phyloP scores from a whole-genome alignment of 2,797 vertebrate genomes.

The Silurus lanzhouensis region DNA sequence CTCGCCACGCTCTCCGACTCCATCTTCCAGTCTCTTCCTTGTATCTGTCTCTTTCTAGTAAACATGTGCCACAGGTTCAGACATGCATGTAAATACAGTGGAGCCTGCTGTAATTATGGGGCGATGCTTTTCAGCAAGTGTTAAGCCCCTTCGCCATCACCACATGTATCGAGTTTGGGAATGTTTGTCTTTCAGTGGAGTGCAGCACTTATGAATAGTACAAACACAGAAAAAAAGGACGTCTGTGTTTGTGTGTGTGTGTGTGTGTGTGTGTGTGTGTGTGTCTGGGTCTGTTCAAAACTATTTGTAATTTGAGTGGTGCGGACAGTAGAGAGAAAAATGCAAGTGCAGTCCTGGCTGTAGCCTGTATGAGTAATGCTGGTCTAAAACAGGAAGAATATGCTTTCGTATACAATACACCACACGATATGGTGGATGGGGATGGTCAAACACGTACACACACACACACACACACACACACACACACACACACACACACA shows the following conservation, averaged over 20 bases:
- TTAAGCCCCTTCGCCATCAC: background rate
- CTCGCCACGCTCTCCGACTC: background rate
- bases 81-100: conserved; percentile 18
- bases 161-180: background rate
- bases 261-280: background rate
- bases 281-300: conserved; percentile 12
- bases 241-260: background rate
- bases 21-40: background rate
- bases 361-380: background rate
- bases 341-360: background rate
- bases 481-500: too few relatives aligned
- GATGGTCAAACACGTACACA: background rate
- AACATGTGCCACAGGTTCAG: conserved; percentile 19
- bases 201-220: conserved; percentile 2
- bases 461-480: background rate
- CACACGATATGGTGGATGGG: background rate
- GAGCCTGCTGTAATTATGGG: conserved; percentile 8
- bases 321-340: background rate
- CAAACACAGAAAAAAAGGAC: background rate
- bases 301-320: background rate
- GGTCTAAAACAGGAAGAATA: background rate
- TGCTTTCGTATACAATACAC: background rate
- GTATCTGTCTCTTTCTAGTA: background rate
- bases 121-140: conserved; percentile 5
- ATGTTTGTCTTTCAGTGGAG: conserved; percentile 9